Conservation (phyloP, 2,888 invertebrate species). For the Mimumesa dahlbomi region DNA sequence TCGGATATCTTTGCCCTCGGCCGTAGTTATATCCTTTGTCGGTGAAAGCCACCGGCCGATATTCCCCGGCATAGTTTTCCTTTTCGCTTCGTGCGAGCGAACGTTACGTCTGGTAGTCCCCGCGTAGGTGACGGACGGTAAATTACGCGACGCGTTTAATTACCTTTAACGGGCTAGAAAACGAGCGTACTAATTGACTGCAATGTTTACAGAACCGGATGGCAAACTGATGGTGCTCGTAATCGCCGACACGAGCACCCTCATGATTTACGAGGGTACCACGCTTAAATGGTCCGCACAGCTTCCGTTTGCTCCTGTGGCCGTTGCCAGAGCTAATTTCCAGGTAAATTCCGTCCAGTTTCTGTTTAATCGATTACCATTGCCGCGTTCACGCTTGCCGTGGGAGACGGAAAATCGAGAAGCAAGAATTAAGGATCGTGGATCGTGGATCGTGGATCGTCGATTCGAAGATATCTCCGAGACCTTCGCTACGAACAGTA, state of each 20-base stretch:
- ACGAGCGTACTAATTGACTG: slow-evolving; percentile 29
- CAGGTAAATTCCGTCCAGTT: slow-evolving; percentile 79
- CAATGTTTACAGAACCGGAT: slow-evolving; percentile 84
- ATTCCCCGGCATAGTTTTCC: too few relatives aligned
- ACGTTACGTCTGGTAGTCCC: too few relatives aligned
- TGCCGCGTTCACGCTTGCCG: too few relatives aligned
- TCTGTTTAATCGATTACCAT: too few relatives aligned
- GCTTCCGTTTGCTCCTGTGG: slow-evolving; percentile 87
- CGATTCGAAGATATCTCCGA: too few relatives aligned
- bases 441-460: too few relatives aligned
- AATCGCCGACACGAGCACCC: slow-evolving; percentile 89
- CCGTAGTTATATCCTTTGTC: too few relatives aligned
- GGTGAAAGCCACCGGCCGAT: too few relatives aligned
- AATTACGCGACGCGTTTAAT: slow-evolving; percentile 22
- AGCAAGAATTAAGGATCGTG: too few relatives aligned
- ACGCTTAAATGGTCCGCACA: slow-evolving; percentile 95
- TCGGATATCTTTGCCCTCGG: neutral
- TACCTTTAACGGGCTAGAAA: slow-evolving; percentile 22
- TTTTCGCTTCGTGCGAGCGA: too few relatives aligned
- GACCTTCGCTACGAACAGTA: too few relatives aligned
- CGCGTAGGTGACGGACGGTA: neutral
- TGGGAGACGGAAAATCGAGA: too few relatives aligned
- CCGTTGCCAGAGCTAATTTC: slow-evolving; percentile 88
- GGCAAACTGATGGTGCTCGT: slow-evolving; percentile 88
- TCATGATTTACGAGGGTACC: slow-evolving; percentile 92